phyloP scores from a whole-genome alignment of 2,113 vertebrate genomes.

The Vombatus ursinus region DNA sequence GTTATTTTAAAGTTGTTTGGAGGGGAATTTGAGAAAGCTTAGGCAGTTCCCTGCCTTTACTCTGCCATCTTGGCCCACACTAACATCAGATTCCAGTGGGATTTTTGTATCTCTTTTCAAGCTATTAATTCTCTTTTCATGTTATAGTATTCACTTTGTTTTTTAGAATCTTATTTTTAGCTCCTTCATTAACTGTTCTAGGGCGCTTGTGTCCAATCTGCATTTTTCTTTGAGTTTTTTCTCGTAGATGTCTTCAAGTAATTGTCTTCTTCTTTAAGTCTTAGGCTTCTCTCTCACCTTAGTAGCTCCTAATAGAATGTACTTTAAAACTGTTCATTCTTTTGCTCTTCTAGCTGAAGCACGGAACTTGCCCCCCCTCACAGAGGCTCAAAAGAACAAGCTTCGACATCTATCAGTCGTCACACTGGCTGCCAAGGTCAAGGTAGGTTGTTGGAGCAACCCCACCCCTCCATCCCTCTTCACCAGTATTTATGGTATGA shows the following conservation, averaged over 20 bases:
- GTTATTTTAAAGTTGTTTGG: neutral
- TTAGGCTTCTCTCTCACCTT: slow-evolving; percentile 2
- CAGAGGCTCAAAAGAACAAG: slow-evolving; percentile 97
- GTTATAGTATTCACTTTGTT: neutral
- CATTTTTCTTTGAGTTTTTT: neutral
- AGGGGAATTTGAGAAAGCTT: neutral
- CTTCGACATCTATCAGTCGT: slow-evolving; percentile 96
- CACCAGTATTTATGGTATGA: neutral
- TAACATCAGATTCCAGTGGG: neutral
- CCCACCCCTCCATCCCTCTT: neutral
- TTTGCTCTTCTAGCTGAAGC: slow-evolving; percentile 80
- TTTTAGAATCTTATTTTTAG: neutral
- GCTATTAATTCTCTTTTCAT: neutral
- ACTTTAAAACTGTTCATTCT: slow-evolving; percentile 1
- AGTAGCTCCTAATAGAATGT: neutral
- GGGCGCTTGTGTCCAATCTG: neutral
- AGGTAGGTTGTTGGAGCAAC: slow-evolving; percentile 84
- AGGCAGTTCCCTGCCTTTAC: neutral
- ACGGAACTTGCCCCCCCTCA: slow-evolving; percentile 92
- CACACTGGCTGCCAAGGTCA: slow-evolving; percentile 96
- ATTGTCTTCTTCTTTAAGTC: neutral
- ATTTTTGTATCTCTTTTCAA: neutral
- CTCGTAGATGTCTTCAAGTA: neutral
- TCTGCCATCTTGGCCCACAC: neutral
- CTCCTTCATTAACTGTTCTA: neutral